Conservation (phyloP, 2,113 vertebrate genomes). For the Odocoileus hemionus region DNA sequence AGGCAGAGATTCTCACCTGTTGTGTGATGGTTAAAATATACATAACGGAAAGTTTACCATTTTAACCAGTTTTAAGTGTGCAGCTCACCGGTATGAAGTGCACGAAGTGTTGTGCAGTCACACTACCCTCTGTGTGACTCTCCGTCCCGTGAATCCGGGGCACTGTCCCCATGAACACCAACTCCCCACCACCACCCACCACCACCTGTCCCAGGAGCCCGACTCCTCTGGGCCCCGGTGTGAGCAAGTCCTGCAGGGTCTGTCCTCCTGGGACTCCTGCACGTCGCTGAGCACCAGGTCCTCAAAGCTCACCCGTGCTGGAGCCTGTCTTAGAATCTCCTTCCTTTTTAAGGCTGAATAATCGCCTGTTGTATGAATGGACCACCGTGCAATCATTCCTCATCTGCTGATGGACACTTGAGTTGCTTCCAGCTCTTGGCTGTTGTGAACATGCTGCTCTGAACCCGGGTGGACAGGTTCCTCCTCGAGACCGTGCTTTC, state of each 20-base stretch:
- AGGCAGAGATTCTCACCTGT: not conserved
- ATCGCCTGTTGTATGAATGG: rapidly evolving
- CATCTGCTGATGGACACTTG: not conserved
- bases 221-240: not conserved
- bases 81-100: not conserved
- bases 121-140: not conserved
- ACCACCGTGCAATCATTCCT: rapidly evolving
- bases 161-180: not conserved
- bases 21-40: not conserved
- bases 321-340: not conserved
- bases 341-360: not conserved
- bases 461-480: not conserved
- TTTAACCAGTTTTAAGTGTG: not conserved
- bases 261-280: too few species aligned
- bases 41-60: not conserved
- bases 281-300: rapidly evolving
- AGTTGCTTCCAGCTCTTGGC: not conserved
- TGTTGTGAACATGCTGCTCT: not conserved
- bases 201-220: not conserved
- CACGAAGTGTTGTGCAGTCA: not conserved
- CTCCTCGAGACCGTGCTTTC: not conserved
- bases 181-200: not conserved
- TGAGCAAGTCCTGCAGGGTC: not conserved
- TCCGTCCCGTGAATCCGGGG: not conserved
- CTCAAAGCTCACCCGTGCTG: rapidly evolving